Base-by-base conservation (phyloP, 2,888 invertebrate genomes). In the Merodon equestris region DNA sequence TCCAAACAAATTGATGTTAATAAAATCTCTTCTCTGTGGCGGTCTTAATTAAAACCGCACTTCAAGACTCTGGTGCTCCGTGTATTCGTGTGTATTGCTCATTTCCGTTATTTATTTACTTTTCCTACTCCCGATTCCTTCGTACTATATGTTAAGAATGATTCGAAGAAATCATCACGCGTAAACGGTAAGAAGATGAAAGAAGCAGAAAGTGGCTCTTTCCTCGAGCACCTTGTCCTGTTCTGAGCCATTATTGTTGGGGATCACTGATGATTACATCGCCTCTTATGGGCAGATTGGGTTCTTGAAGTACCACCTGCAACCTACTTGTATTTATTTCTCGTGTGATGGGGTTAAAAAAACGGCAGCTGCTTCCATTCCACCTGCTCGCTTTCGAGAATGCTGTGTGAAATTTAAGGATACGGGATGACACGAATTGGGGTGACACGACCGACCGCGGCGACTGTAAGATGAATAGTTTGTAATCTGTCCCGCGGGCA, bases 321-420 rank as follows among this genome's bases (percentile, higher is more conserved):
- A 45, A 51, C 1, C 34, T 27, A 7, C 3, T 27, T 27, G 7
- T 4, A 7, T 27, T 27, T 27, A 27, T 27, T 27, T 27, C 7
- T 27, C 27, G 7, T 27, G 27, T 27, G 45, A 15, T 7, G 9
- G 19, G 7, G 7, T 1, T 44, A 56, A 40, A 67, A 67, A 51
- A 70, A 34, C 47, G 19, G 53, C 74, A 75, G 74, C 68, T 75
- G 74, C 57, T 45, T 15, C 34, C 12, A 53, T 57, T 27, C 27
- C 75, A 76, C 71, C 75, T 75, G 74, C 74, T 34, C 50, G 9
- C 7, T 7, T 27, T 27, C 7, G 27, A 27, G 7, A 4, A 27
- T 38, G 48, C 54, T 53, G 53, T 44, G 57, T 18, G 15, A 48
- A 57, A 36, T 47, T 72, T 17, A 45, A 57, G 61, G 68, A 61